Conservation (phyloP, 64 coral and sea anemone species). For the Cladopsammia gracilis region DNA sequence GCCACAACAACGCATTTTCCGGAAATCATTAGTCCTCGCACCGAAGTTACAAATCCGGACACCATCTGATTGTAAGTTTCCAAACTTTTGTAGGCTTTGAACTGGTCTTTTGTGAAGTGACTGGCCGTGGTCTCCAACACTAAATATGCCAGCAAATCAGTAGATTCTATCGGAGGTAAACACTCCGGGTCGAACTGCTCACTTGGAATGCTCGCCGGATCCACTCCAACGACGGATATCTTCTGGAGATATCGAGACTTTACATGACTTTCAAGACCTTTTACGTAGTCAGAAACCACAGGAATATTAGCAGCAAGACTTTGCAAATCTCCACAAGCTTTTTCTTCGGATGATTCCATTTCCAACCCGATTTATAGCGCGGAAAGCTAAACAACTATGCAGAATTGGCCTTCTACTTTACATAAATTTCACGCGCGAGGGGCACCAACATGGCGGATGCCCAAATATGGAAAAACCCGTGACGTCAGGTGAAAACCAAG, state of each 20-base stretch:
- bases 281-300: slow-evolving; percentile 13
- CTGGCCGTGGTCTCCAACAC: slow-evolving; percentile 42
- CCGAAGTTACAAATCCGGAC: slow-evolving; percentile 37
- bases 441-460: neutral
- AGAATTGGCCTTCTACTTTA: slow-evolving; percentile 18
- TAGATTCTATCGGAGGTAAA: slow-evolving; percentile 16
- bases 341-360: slow-evolving; percentile 7
- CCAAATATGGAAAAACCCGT: neutral
- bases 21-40: slow-evolving; percentile 44
- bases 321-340: slow-evolving; percentile 15
- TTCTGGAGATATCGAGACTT: neutral
- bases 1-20: slow-evolving; percentile 19
- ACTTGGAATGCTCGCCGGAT: slow-evolving; percentile 23
- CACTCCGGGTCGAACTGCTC: slow-evolving; percentile 40
- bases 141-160: slow-evolving; percentile 35
- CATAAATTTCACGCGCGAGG: neutral
- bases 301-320: slow-evolving; percentile 22
- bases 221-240: neutral
- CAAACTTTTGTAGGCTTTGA: too few relatives aligned
- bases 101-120: slow-evolving; percentile 39
- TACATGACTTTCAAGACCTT: slow-evolving; percentile 10
- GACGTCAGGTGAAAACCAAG: too few relatives aligned
- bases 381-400: slow-evolving; percentile 3
- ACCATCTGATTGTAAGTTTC: slow-evolving; percentile 49
- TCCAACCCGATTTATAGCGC: slow-evolving; percentile 22